phyloP scores from a whole-genome alignment of 2,888 invertebrate genomes.

The Heliconius erato region DNA sequence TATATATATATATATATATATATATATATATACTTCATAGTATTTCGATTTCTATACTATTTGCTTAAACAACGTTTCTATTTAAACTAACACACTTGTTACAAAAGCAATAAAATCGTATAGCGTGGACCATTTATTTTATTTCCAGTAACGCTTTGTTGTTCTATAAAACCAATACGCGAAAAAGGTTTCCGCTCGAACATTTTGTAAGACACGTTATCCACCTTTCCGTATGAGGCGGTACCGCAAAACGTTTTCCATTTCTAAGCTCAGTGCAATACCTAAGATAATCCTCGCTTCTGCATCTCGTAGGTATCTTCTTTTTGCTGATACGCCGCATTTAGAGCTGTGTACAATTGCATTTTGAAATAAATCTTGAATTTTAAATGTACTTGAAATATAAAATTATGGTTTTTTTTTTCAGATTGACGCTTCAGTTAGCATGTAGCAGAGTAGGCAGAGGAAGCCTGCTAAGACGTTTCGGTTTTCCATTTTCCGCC shows the following conservation, averaged over 20 bases:
- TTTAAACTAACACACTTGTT: conserved; percentile 48
- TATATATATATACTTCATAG: neutral
- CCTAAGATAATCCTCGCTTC: conserved; percentile 69
- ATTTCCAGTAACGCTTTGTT: conserved; percentile 52
- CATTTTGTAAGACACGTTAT: conserved; percentile 60
- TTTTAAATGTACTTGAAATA: neutral
- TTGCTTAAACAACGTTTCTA: conserved; percentile 37
- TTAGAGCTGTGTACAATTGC: conserved; percentile 35
- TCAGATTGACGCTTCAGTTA: too few relatives aligned
- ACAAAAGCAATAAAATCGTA: conserved; percentile 52
- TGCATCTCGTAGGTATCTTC: conserved; percentile 59
- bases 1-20: too few relatives aligned
- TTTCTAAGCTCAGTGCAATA: conserved; percentile 64
- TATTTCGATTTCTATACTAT: conserved; percentile 2
- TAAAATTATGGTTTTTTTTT: neutral
- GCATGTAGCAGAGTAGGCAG: too few relatives aligned
- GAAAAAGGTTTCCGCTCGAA: conserved; percentile 51
- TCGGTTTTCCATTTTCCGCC: accelerated
- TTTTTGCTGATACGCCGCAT: conserved; percentile 48
- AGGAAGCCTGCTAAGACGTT: too few relatives aligned
- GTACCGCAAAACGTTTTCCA: conserved; percentile 63
- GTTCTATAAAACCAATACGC: conserved; percentile 52
- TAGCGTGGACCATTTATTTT: conserved; percentile 50
- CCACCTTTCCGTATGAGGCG: conserved; percentile 56
- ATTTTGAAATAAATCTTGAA: conserved; percentile 15